These are phyloP conservation scores for Myotis brandtii DNA, from an alignment of 2,113 vertebrate genomes.

Conservation along the genomic window DNA sequence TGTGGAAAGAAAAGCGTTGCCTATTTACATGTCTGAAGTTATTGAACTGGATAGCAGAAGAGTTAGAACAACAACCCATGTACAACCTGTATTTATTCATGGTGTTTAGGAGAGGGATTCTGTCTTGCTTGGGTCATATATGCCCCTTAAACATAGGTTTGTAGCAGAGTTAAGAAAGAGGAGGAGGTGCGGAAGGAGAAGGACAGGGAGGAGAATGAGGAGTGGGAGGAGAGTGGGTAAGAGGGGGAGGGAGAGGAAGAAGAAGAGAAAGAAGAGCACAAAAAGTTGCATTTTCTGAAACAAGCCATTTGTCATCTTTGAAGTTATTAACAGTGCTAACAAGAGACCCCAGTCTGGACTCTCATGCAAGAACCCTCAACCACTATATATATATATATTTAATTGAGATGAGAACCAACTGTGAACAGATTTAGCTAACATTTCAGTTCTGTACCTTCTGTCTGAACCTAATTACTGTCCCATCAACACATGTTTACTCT, in stretches of 20 bases:
- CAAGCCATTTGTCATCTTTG: not conserved
- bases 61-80: not conserved
- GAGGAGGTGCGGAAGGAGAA: not conserved
- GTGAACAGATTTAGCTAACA: conserved; percentile 39
- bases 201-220: not conserved
- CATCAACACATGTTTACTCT: conserved; percentile 73
- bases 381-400: not conserved
- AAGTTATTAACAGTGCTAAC: not conserved
- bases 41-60: not conserved
- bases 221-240: not conserved
- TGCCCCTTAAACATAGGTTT: not conserved
- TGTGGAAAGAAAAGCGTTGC: not conserved
- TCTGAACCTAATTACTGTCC: conserved; percentile 57
- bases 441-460: conserved; percentile 51
- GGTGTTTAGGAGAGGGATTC: not conserved
- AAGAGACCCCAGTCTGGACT: not conserved
- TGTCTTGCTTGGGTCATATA: not conserved
- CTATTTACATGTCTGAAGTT: not conserved
- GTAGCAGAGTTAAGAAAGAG: not conserved
- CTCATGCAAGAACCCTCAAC: not conserved
- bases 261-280: not conserved
- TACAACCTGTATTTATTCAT: not conserved
- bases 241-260: no score
- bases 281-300: not conserved
- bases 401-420: conserved; percentile 65